A percentile compares a stretch with the other conserved stretches of the same genome.
Evolutionary conservation across 1,140 invertebrate species (phyloP).

Genomic region (Ceratosolen solmsi): DNA sequence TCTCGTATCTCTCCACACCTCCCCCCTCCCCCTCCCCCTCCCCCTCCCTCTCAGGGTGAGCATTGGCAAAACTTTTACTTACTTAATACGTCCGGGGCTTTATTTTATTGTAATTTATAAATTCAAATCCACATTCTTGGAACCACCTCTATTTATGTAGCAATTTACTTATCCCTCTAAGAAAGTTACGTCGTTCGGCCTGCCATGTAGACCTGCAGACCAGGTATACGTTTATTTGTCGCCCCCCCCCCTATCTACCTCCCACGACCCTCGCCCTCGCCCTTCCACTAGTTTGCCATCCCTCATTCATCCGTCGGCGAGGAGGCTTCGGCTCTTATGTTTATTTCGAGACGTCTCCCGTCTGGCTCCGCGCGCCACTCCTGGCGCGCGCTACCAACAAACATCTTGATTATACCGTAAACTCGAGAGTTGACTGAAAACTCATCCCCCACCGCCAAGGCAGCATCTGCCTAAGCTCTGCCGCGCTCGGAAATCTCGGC

Average conservation of each 20-base stretch:
- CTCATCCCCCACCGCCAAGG: background rate
- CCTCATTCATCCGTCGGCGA: conserved; percentile 14
- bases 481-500: background rate
- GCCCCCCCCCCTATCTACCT: background rate
- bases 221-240: conserved; percentile 21
- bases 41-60: background rate
- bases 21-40: background rate
- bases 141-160: conserved; percentile 12
- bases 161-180: conserved; percentile 32
- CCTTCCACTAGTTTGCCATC: background rate
- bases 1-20: background rate
- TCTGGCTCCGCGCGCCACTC: background rate
- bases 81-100: too few relatives aligned
- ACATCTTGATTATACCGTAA: conserved; percentile 50
- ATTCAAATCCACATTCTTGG: too few relatives aligned
- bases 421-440: conserved; percentile 37
- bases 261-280: background rate
- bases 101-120: too few relatives aligned
- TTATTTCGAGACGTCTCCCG: conserved; percentile 43
- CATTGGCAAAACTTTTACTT: too few relatives aligned
- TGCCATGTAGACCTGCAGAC: background rate
- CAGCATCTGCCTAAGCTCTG: background rate
- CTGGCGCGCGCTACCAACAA: conserved; percentile 35
- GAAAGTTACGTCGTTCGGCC: background rate
- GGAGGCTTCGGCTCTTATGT: conserved; percentile 36